Base-by-base conservation (phyloP, 2,888 invertebrate genomes). In the Habrosyne pyritoides region DNA sequence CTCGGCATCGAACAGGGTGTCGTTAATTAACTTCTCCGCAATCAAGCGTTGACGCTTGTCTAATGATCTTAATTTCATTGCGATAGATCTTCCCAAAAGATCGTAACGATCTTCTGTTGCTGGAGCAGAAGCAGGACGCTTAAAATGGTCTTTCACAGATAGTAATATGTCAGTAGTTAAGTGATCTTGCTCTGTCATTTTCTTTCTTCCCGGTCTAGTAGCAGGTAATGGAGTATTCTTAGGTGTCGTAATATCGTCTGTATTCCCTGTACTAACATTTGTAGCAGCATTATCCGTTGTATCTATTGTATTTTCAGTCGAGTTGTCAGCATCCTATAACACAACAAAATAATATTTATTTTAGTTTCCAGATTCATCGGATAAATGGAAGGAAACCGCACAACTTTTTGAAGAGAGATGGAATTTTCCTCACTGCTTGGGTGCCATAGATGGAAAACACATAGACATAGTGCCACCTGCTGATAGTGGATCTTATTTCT, bases 361-460 rank as follows among this genome's bases (percentile, higher is more conserved):
- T n/a, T n/a, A n/a, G n/a, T 46, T 60, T 55, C 60, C 57, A 42
- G 48, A 53, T 53, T 53, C 60, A 47, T 30, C 53, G 4, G 52
- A 57, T 14, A 52, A 62, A 55, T 62, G 62, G 59, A 59, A 56
- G 21, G 36, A 57, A 47, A 55, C 42, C 14, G 55, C 55, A 12
- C 30, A 55, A 47, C 36, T 30, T 22, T 57, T 36, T 2, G n/a
- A n/a, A n/a, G n/a, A n/a, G n/a, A n/a, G n/a, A n/a, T n/a, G n/a
- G n/a, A n/a, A n/a, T n/a, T 73, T 73, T 61, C 66, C 64, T 57
- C 57, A 60, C 53, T 67, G 69, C 53, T 30, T 69, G 8, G 70
- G 66, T 46, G 67, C 70, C 30, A 42, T 70, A 12, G 68, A 71
- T 53, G 69, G 71, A 21, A 71, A 67, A 53, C 71, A 73, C 53